A percentile compares a stretch with the other conserved stretches of the same genome.
phyloP scores from a whole-genome alignment of 2,113 vertebrate species.

The Eptesicus fuscus region DNA sequence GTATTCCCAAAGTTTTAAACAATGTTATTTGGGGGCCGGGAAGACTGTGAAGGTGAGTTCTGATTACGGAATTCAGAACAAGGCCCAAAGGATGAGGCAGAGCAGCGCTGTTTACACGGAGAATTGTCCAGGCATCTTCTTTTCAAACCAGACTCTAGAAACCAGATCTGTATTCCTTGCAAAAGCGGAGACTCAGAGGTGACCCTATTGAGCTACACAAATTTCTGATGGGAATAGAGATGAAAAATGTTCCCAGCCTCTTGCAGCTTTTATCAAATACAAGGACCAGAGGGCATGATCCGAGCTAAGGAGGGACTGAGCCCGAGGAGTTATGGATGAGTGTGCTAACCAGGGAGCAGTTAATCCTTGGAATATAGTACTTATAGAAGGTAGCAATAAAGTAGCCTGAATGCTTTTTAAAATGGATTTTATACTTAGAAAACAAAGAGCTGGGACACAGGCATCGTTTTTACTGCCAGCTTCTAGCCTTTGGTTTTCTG shows the following conservation, averaged over 20 bases:
- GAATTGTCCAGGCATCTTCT: background rate
- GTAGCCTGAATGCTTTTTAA: constrained; percentile 2
- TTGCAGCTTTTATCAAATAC: constrained; percentile 61
- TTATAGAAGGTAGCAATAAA: background rate
- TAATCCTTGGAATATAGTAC: constrained; percentile 41
- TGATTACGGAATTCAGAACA: background rate
- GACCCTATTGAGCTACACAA: constrained; percentile 40
- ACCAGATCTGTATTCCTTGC: constrained; percentile 34
- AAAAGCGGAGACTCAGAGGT: constrained; percentile 35
- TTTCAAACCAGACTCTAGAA: constrained; percentile 19
- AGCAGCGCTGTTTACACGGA: rapidly evolving
- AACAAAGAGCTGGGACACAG: background rate
- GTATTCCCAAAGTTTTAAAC: background rate
- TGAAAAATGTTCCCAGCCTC: constrained; percentile 58
- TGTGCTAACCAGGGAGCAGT: constrained; percentile 3
- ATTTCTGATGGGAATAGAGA: constrained; percentile 61
- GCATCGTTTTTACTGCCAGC: constrained; percentile 17
- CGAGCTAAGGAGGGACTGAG: constrained; percentile 20
- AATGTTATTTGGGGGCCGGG: background rate
- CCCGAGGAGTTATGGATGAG: constrained; percentile 7
- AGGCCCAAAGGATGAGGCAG: background rate
- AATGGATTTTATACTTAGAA: constrained; percentile 46
- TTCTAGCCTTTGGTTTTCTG: background rate
- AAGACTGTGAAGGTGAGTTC: background rate
- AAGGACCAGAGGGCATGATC: constrained; percentile 49